Evolutionary conservation across 2,797 vertebrate genomes (phyloP).

Genomic region (Labeo calbasu): DNA sequence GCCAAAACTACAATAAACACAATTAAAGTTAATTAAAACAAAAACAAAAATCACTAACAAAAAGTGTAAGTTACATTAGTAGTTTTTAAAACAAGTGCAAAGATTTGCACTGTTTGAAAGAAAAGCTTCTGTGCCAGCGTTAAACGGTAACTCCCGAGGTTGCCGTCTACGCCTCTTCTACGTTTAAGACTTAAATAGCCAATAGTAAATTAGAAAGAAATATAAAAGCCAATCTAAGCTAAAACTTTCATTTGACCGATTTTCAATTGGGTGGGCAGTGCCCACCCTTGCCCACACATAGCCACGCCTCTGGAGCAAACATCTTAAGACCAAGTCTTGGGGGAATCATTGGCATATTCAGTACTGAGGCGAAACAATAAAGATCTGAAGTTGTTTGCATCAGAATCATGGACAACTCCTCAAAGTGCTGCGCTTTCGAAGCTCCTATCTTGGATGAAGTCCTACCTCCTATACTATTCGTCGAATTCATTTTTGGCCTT

Average conservation of each 20-base stretch:
- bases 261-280: conserved; percentile 4
- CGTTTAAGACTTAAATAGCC: background rate
- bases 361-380: conserved; percentile 15
- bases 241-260: background rate
- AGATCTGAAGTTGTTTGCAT: background rate
- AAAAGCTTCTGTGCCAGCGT: background rate
- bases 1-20: background rate
- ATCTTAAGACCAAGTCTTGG: conserved; percentile 27
- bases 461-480: conserved; percentile 76
- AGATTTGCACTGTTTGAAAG: background rate
- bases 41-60: background rate
- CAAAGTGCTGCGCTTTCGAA: conserved; percentile 76
- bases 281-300: background rate
- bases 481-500: conserved; percentile 80
- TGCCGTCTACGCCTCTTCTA: background rate
- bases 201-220: background rate
- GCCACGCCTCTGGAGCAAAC: conserved; percentile 53
- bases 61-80: background rate
- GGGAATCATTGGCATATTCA: conserved; percentile 11
- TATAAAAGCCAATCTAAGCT: conserved; percentile 16
- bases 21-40: background rate
- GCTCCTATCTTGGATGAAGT: conserved; percentile 70
- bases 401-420: conserved; percentile 65
- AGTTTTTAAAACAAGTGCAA: background rate
- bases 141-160: background rate